Evolutionary conservation across 2,797 vertebrate genomes (phyloP).

Genomic region (Antrozous pallidus): DNA sequence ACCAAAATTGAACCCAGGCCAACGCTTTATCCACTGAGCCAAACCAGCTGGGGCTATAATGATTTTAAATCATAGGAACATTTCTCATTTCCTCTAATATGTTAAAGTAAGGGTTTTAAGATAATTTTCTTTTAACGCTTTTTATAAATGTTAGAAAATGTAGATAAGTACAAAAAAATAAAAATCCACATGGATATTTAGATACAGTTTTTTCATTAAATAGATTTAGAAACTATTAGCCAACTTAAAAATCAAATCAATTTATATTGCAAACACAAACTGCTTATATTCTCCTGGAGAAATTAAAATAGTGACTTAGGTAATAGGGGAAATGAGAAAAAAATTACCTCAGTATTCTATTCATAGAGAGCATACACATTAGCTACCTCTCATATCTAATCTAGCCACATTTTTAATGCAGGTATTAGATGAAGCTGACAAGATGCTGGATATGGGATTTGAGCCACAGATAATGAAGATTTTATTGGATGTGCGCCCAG

Average conservation of each 20-base stretch:
- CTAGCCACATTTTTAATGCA: slow-evolving; percentile 67
- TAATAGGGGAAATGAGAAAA: slow-evolving; percentile 13
- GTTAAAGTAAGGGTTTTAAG: not conserved
- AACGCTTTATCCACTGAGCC: no score
- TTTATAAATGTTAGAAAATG: slow-evolving; percentile 12
- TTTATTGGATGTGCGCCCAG: slow-evolving; percentile 94
- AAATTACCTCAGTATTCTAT: not conserved
- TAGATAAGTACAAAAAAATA: slow-evolving; percentile 16
- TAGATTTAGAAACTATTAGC: not conserved
- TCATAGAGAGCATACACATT: not conserved
- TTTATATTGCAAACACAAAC: not conserved
- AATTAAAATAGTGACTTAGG: not conserved
- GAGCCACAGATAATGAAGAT: slow-evolving; percentile 99
- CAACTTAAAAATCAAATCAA: not conserved
- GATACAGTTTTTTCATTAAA: not conserved
- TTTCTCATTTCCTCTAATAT: not conserved
- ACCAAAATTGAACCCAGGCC: no score
- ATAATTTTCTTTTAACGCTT: slow-evolving; percentile 14
- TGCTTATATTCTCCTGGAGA: slow-evolving; percentile 30
- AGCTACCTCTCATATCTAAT: not conserved
- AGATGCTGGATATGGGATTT: slow-evolving; percentile 99
- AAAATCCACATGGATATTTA: slow-evolving; percentile 11
- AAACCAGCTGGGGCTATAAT: not conserved
- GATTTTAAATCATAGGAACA: not conserved
- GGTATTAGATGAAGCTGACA: slow-evolving; percentile 98